Evolutionary conservation across 2,113 vertebrate species (phyloP).

Genomic region (Todiramphus chloris): DNA sequence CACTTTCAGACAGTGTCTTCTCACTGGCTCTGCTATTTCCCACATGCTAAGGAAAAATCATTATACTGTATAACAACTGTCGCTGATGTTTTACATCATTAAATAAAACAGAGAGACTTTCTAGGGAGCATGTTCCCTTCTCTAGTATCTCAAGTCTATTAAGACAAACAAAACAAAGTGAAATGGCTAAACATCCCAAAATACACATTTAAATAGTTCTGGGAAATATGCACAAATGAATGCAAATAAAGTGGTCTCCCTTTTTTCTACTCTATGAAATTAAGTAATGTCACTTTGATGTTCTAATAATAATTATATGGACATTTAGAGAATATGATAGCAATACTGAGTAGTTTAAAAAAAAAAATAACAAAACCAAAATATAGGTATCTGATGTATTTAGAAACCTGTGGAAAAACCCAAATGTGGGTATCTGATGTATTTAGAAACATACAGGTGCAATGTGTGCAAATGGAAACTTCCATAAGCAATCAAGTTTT

Average conservation of each 20-base stretch:
- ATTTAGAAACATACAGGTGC: neutral
- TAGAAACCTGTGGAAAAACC: neutral
- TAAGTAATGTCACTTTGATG: slow-evolving; percentile 20
- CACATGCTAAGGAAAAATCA: neutral
- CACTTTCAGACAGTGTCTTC: neutral
- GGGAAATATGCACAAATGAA: neutral
- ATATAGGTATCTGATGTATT: neutral
- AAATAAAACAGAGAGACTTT: neutral
- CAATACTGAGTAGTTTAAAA: neutral
- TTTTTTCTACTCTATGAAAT: neutral
- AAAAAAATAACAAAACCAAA: neutral
- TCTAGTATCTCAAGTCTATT: neutral
- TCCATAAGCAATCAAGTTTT: neutral
- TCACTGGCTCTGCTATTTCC: neutral
- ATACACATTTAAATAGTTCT: neutral
- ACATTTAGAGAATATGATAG: neutral
- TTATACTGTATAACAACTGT: neutral
- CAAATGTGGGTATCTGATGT: neutral
- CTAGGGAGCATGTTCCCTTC: neutral
- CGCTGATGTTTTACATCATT: neutral
- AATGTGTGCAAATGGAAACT: neutral
- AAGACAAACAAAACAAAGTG: neutral
- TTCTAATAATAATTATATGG: neutral
- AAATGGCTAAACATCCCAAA: neutral
- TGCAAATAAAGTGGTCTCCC: neutral